These are phyloP conservation scores for Sylvicola cinctus DNA, from an alignment of 2,888 invertebrate species.

Conservation along the genomic window DNA sequence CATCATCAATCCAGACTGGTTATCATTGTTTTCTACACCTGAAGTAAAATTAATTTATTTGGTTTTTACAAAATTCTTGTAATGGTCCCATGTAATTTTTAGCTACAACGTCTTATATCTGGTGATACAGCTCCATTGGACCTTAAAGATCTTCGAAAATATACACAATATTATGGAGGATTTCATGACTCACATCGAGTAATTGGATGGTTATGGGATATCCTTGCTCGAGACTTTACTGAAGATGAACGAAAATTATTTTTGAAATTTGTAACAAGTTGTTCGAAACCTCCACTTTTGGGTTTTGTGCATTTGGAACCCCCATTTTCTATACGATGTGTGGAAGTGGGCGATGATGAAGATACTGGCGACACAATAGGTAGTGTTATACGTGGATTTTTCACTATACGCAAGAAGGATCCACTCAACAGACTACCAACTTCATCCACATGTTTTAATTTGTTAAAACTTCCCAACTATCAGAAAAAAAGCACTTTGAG, in stretches of 20 bases:
- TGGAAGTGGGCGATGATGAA: constrained; percentile 96
- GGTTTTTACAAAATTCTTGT: not conserved
- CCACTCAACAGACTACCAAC: constrained; percentile 91
- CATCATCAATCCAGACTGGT: constrained; percentile 87
- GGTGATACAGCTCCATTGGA: constrained; percentile 91
- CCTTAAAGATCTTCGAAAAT: constrained; percentile 61
- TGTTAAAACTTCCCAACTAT: constrained; percentile 94
- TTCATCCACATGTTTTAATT: constrained; percentile 96
- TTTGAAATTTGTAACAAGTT: constrained; percentile 89
- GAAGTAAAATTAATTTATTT: constrained; percentile 49
- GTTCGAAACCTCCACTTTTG: constrained; percentile 88
- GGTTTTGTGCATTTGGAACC: constrained; percentile 95
- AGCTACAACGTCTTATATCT: constrained; percentile 84
- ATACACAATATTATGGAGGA: constrained; percentile 98
- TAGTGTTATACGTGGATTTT: constrained; percentile 92
- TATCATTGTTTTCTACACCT: constrained; percentile 84
- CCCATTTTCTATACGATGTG: constrained; percentile 94
- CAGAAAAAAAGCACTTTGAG: constrained; percentile 85
- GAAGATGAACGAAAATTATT: constrained; percentile 84
- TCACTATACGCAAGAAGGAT: constrained; percentile 88
- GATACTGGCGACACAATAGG: constrained; percentile 62
- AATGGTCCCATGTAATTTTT: constrained; percentile 10
- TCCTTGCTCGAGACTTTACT: constrained; percentile 83
- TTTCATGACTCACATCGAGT: constrained; percentile 97
- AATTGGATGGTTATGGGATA: constrained; percentile 97